phyloP scores from a whole-genome alignment of 2,888 invertebrate genomes.

The Ceraclea dissimilis region DNA sequence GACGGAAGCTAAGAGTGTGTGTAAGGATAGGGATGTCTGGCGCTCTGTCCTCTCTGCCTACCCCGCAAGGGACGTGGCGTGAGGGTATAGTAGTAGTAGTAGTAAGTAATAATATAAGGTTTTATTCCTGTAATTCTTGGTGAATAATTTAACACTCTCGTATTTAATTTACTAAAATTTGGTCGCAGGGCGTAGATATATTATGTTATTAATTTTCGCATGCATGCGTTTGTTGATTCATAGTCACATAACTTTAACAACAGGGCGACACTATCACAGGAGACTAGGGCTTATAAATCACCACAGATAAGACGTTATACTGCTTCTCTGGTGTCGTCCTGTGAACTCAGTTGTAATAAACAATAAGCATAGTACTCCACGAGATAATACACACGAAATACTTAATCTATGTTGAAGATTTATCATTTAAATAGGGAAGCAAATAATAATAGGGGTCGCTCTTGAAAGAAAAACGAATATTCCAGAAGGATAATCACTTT shows the following conservation, averaged over 20 bases:
- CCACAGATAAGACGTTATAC: conserved; percentile 11
- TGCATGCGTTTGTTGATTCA: conserved; percentile 10
- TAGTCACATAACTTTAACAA: conserved; percentile 12
- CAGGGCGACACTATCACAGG: conserved; percentile 10
- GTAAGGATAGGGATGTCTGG: too few species aligned
- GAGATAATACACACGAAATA: background rate
- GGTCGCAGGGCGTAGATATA: background rate
- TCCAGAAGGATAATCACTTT: too few species aligned
- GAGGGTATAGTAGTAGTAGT: too few species aligned
- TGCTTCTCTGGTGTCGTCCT: background rate
- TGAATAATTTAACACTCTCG: too few species aligned
- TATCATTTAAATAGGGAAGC: too few species aligned
- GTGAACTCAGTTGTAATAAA: background rate
- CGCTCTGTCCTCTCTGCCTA: too few species aligned
- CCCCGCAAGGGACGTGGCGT: too few species aligned
- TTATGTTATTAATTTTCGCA: conserved; percentile 1
- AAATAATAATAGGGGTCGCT: too few species aligned
- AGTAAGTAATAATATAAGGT: too few species aligned
- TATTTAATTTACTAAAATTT: background rate
- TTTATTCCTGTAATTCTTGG: too few species aligned
- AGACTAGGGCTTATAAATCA: conserved; percentile 10
- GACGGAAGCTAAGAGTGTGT: too few species aligned
- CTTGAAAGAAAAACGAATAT: too few species aligned
- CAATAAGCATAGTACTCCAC: background rate
- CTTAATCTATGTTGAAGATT: background rate